Base-by-base conservation (phyloP, 2,888 invertebrate species). In the Idaea aversata region DNA sequence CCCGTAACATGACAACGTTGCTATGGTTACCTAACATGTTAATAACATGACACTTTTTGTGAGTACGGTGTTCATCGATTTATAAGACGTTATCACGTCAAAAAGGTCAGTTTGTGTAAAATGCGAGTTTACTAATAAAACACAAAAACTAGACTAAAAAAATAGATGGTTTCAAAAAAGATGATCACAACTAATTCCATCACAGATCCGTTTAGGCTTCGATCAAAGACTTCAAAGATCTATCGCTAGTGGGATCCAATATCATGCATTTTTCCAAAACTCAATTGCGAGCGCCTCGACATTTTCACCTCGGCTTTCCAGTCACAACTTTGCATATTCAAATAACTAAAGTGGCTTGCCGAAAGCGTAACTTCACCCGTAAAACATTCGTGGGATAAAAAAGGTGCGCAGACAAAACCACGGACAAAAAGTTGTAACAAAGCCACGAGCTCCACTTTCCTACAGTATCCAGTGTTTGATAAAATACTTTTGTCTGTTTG, bases 311-410 rank as follows among this genome's bases (percentile, higher is more conserved):
- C 47, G 13, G 47, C 47, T 64, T 61, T 34, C 5, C 60, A 76
- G 71, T 73, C 67, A 66, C 70, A 75, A 77, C 77, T 79, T 77
- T 79, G 77, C 77, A 79, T 77, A 77, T 79, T 81, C 77, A 78
- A 78, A 78, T 71, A 71, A 69, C 66, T 63, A 66, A 65, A 69
- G 69, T 63, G 71, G 64, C 67, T 67, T 67, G 57, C 34, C 65
- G 69, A 73, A 78, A 78, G 80, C 74, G 70, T 72, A 85, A 85
- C 82, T 84, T 82, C 71, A 61, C 57, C 74, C 73, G 82, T 83
- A 78, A 77, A 84, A 81, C 82, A 82, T 81, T 84, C 71, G 74
- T 57, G 63, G 58, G 36, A 66, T 67, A 78, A 75, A 77, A 78
- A 72, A 74, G 66, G 63, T 16, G 64, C 74, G 72, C 81, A 72